A percentile compares a stretch with the other conserved stretches of the same genome.
phyloP scores from a whole-genome alignment of 2,113 vertebrate species.

The Actinemys pallida region DNA sequence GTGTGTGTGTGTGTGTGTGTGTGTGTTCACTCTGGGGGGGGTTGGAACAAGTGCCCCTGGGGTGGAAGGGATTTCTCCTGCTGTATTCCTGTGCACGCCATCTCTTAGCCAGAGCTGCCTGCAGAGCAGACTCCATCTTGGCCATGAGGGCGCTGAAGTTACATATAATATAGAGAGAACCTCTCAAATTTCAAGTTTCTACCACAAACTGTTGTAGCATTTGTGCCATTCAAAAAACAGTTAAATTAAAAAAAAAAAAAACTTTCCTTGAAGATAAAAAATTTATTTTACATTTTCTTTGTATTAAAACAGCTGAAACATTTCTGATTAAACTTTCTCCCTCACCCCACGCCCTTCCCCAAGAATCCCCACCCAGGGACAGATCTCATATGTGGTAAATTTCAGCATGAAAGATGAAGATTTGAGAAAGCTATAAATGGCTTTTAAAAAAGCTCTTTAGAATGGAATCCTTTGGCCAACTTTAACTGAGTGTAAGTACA shows the following conservation, averaged over 20 bases:
- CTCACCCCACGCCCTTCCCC: background rate
- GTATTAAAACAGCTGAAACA: background rate
- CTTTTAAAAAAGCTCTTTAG: background rate
- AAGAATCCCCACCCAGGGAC: background rate
- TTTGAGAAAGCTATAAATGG: background rate
- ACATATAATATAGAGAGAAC: background rate
- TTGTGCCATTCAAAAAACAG: background rate
- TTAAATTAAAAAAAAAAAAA: background rate
- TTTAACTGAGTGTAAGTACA: background rate
- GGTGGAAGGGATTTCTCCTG: no score
- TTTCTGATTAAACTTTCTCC: background rate
- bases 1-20: no score
- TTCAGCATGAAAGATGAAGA: background rate
- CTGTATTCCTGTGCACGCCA: fast-evolving
- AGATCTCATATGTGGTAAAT: background rate
- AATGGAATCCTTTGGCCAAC: background rate
- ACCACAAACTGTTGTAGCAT: background rate
- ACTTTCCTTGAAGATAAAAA: background rate
- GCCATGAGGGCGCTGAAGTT: no score
- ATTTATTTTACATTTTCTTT: background rate
- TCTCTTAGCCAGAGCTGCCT: no score
- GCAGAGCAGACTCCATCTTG: no score
- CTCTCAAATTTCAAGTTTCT: background rate
- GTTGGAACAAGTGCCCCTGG: no score
- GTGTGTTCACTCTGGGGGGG: no score